Evolutionary conservation across 2,113 vertebrate species (phyloP).

Genomic region (Trematomus loennbergii): DNA sequence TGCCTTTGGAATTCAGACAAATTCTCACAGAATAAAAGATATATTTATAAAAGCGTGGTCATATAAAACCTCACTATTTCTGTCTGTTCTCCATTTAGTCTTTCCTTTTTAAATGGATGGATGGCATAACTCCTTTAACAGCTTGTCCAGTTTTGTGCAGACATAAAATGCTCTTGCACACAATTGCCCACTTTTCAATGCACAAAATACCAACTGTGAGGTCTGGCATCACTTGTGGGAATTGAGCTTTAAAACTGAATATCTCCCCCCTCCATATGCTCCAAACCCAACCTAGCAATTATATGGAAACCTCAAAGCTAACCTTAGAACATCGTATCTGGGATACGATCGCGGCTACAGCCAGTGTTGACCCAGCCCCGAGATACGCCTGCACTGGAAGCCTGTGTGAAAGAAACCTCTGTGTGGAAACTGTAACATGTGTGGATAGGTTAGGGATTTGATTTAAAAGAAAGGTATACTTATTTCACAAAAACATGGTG

Average conservation of each 20-base stretch:
- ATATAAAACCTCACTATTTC: not conserved
- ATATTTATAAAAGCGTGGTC: too few relatives aligned
- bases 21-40: not conserved
- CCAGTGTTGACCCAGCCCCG: conserved; percentile 37
- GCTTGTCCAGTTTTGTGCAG: not conserved
- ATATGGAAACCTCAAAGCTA: conserved; percentile 65
- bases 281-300: conserved; percentile 58
- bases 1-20: not conserved
- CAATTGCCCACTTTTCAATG: conserved; percentile 29
- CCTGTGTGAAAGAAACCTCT: conserved; percentile 32
- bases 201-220: conserved; percentile 47
- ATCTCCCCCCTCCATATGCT: conserved; percentile 51
- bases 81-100: not conserved
- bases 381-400: conserved; percentile 27
- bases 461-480: not conserved
- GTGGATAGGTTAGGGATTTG: not conserved
- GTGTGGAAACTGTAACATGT: conserved; percentile 10
- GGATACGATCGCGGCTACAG: conserved; percentile 29
- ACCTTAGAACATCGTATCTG: conserved; percentile 54
- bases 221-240: conserved; percentile 60
- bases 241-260: conserved; percentile 51
- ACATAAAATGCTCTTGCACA: conserved; percentile 15
- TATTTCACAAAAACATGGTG: conserved; percentile 1
- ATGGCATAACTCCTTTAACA: conserved; percentile 7
- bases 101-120: conserved; percentile 1